Evolutionary conservation across 2,797 vertebrate species (phyloP).

Genomic region (Argya squamiceps): DNA sequence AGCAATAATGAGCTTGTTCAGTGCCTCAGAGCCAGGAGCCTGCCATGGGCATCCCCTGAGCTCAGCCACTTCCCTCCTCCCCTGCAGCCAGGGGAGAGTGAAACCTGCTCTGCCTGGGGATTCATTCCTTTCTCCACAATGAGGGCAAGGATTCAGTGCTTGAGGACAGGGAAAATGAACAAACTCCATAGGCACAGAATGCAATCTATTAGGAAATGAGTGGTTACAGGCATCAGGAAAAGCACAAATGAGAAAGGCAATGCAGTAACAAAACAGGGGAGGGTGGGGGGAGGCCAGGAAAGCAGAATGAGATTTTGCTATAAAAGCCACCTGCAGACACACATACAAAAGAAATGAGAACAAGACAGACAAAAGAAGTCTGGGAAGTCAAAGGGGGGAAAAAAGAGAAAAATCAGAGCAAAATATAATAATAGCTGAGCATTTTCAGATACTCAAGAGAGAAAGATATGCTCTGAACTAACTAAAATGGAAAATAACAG

Average conservation of each 20-base stretch:
- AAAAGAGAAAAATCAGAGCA: neutral
- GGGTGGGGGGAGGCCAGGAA: neutral
- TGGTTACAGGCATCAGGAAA: neutral
- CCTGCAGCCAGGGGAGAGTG: neutral
- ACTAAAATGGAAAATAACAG: constrained; percentile 11
- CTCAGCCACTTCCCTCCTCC: neutral
- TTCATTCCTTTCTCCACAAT: neutral
- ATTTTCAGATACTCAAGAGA: constrained; percentile 25
- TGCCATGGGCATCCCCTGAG: neutral
- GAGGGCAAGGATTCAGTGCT: neutral
- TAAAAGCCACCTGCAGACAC: constrained; percentile 52
- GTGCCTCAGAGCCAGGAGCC: neutral
- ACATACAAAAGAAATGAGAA: constrained; percentile 37
- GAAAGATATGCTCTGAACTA: constrained; percentile 9
- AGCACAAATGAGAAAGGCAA: neutral
- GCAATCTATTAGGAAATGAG: constrained; percentile 24
- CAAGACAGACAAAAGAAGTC: constrained; percentile 36
- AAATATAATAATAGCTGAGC: constrained; percentile 32
- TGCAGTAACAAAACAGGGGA: neutral
- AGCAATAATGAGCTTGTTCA: neutral
- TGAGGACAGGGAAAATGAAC: neutral
- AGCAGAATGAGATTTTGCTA: neutral
- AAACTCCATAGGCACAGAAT: neutral
- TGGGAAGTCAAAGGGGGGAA: neutral
- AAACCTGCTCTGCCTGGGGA: neutral